Base-by-base conservation (phyloP, 2,888 invertebrate genomes). In the Acrobasis repandana region DNA sequence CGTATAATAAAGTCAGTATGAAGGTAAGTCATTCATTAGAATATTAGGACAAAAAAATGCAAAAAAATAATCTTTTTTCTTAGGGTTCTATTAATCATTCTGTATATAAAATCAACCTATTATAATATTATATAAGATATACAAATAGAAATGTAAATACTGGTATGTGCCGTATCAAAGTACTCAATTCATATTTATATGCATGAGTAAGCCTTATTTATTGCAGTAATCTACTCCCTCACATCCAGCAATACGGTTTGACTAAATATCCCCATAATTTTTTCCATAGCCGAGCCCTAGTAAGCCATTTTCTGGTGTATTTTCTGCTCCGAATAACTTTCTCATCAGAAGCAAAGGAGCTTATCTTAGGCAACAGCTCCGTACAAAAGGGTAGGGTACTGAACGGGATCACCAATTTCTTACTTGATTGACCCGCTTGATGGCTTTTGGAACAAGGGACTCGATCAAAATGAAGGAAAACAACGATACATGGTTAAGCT, bases 401-500 rank as follows among this genome's bases (percentile, higher is more conserved):
- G 76, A 70, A 67, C 75, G 79, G 83, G 85, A 86, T 85, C 86
- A 85, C 83, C 89, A 88, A 90, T 90, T 90, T 90, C 88, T 87
- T 90, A 89, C 87, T 88, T 88, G 88, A 90, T 88, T 89, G 85
- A 83, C 78, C 83, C 76, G 76, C 75, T 75, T 89, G 89, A 91
- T 91, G 85, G 90, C 82, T 87, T 88, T 83, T 68, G 73, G 81
- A 84, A 88, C 88, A 90, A 90, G 85, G 81, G 79, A 80, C 77
- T 67, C 69, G 74, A 72, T 76, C 72, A 66, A 64, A 75, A 64
- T 72, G 70, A 71, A 64, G 72, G 73, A 76, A 76, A 70, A 74
- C 69, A 75, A 75, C 74, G 72, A 63, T 61, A 63, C 61, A 63
- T 43, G 43, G 43, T 14, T 14, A 5, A 57, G 56, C 58, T 16